Evolutionary conservation across 2,888 invertebrate genomes (phyloP).

Genomic region (Limnephilus lunatus): DNA sequence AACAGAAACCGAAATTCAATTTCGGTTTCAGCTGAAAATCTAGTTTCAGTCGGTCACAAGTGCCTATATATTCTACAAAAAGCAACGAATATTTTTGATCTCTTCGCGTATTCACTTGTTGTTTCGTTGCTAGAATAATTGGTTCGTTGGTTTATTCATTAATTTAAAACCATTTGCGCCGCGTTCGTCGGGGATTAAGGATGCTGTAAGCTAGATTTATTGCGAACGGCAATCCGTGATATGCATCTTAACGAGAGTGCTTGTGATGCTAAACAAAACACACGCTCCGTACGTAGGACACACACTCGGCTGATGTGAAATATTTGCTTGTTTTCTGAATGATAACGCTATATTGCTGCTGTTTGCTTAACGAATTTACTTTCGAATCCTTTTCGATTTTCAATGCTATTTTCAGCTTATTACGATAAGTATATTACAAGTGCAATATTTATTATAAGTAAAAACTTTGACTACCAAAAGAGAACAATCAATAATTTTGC

Average conservation of each 20-base stretch:
- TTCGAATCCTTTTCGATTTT: not conserved
- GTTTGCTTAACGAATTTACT: not conserved
- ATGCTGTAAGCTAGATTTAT: conserved; percentile 52
- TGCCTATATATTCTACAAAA: not conserved
- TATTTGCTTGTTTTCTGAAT: not conserved
- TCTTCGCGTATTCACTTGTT: not conserved
- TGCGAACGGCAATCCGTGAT: conserved; percentile 53
- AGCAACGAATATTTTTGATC: not conserved
- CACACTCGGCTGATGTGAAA: not conserved
- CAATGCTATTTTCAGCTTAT: not conserved
- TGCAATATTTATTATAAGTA: too few species aligned
- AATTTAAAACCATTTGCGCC: conserved; percentile 58
- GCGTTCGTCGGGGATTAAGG: conserved; percentile 55
- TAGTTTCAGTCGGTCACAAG: too few species aligned
- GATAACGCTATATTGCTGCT: not conserved
- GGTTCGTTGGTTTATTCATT: conserved; percentile 43
- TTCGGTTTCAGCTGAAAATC: too few species aligned
- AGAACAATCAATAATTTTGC: too few species aligned
- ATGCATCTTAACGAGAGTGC: conserved; percentile 53
- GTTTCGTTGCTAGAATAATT: conserved; percentile 19
- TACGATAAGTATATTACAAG: not conserved
- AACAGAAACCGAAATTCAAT: too few species aligned
- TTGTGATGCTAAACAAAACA: conserved; percentile 29
- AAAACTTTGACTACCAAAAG: too few species aligned
- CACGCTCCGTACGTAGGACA: not conserved